phyloP scores from a whole-genome alignment of 1,140 invertebrate genomes.

The Pseudomyrmex gracilis region DNA sequence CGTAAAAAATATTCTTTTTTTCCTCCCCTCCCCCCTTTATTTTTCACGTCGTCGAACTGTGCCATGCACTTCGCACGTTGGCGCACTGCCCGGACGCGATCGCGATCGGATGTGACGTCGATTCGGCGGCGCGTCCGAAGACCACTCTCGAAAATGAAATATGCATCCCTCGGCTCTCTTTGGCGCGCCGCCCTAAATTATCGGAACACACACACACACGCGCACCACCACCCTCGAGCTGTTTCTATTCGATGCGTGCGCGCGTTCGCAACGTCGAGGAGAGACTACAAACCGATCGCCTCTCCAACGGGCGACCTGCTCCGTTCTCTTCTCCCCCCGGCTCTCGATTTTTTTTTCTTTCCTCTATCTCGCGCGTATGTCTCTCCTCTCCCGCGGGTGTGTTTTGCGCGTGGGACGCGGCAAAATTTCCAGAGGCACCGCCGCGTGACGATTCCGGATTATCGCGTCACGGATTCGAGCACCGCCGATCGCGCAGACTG shows the following conservation, averaged over 20 bases:
- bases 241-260: conserved; percentile 50
- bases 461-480: conserved; percentile 26
- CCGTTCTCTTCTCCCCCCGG: conserved; percentile 69
- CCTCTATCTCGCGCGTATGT: conserved; percentile 35
- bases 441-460: conserved; percentile 34
- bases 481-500: conserved; percentile 59
- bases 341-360: conserved; percentile 28
- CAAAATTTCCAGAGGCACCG: conserved; percentile 61
- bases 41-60: background rate
- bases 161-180: background rate
- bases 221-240: no score
- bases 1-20: background rate
- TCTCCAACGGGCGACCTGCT: conserved; percentile 73
- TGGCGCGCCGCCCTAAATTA: background rate
- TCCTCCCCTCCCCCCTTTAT: background rate
- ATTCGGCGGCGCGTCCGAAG: background rate
- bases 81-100: background rate
- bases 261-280: conserved; percentile 69
- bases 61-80: background rate
- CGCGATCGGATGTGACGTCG: background rate
- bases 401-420: conserved; percentile 61
- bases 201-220: background rate
- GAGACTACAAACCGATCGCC: conserved; percentile 74
- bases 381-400: conserved; percentile 31
- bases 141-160: conserved; percentile 29